Evolutionary conservation across 2,113 vertebrate species (phyloP).

Genomic region (Dissostichus mawsoni): DNA sequence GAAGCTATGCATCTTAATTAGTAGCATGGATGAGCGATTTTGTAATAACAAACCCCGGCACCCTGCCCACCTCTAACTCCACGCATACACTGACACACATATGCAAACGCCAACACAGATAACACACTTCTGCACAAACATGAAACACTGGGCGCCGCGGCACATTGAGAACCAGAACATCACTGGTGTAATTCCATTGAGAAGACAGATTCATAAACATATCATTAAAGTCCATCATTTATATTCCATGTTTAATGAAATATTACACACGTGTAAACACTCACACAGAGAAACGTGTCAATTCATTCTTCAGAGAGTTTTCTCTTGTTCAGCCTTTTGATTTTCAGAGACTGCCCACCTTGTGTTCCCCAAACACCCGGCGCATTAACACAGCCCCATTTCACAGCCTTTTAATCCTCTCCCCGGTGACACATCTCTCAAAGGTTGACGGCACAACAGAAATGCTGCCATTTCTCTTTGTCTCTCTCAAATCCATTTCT

Average conservation of each 20-base stretch:
- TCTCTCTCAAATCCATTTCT: constrained; percentile 39
- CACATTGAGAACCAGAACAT: neutral
- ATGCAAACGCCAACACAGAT: constrained; percentile 7
- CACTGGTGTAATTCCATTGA: neutral
- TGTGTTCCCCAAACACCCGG: constrained; percentile 64
- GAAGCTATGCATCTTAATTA: constrained; percentile 83
- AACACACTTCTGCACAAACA: constrained; percentile 1
- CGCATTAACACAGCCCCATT: constrained; percentile 79
- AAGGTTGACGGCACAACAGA: constrained; percentile 68
- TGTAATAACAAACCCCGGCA: constrained; percentile 80
- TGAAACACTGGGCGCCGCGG: neutral
- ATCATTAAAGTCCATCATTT: constrained; percentile 11
- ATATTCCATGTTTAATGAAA: constrained; percentile 38
- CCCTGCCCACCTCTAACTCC: constrained; percentile 74
- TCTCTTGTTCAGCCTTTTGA: constrained; percentile 65
- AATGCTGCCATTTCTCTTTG: constrained; percentile 59
- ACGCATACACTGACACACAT: constrained; percentile 2
- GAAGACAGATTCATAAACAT: constrained; percentile 23
- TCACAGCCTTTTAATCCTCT: constrained; percentile 76
- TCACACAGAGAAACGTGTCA: constrained; percentile 9
- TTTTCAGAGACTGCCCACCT: constrained; percentile 58
- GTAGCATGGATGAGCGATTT: constrained; percentile 78
- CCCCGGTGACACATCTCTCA: constrained; percentile 77
- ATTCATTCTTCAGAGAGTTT: constrained; percentile 46
- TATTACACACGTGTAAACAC: neutral